These are phyloP conservation scores for Alitta virens DNA, from an alignment of 2,888 invertebrate genomes.

Conservation along the genomic window DNA sequence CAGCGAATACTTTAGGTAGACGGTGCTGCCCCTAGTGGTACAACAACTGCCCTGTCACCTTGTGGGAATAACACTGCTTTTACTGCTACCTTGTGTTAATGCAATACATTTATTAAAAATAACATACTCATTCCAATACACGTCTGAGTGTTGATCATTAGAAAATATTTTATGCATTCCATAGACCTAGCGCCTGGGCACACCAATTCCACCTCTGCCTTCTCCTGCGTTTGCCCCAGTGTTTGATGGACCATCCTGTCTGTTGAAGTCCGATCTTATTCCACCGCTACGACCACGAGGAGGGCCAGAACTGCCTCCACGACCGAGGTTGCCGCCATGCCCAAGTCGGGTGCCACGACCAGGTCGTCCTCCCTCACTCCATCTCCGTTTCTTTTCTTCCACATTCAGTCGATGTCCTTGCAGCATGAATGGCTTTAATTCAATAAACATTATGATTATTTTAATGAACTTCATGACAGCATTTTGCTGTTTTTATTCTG, in stretches of 20 bases:
- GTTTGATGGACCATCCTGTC: background rate
- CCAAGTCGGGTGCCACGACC: conserved; percentile 34
- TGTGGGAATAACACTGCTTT: no score
- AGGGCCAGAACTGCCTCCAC: conserved; percentile 33
- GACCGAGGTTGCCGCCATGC: conserved; percentile 33
- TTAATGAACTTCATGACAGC: no score
- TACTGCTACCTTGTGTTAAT: no score
- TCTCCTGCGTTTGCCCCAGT: conserved; percentile 45
- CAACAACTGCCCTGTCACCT: no score
- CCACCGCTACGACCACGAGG: conserved; percentile 37
- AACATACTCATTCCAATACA: no score
- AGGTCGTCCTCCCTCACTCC: conserved; percentile 38
- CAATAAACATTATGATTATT: background rate
- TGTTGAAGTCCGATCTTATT: conserved; percentile 35
- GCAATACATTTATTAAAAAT: no score
- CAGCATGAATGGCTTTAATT: conserved; percentile 75
- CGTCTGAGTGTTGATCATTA: no score
- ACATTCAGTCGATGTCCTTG: conserved; percentile 83
- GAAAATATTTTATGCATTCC: no score
- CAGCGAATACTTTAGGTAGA: no score
- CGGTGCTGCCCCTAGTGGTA: no score
- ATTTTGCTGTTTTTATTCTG: no score
- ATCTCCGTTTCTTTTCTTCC: conserved; percentile 73
- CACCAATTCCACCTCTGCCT: conserved; percentile 47
- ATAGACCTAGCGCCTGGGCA: conserved; percentile 15